Base-by-base conservation (phyloP, 2,797 vertebrate species). In the Gephyroberyx darwinii region DNA sequence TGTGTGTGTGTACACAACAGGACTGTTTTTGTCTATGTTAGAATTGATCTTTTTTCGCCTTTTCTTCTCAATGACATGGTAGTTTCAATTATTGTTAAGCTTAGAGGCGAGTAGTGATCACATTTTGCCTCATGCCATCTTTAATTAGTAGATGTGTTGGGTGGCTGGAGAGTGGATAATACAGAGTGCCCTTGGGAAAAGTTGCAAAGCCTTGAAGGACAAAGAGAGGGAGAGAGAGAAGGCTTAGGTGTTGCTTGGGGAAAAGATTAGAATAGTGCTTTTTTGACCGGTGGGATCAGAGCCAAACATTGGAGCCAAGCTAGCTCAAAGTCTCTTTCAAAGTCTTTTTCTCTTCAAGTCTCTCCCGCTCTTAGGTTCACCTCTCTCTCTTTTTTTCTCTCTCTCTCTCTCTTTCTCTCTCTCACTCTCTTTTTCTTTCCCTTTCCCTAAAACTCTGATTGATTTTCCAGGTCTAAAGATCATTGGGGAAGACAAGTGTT, bases 191-290 rank as follows among this genome's bases (percentile, higher is more conserved):
- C 84, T 90, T 89, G 84, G 83, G 85, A 80, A 83, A 81, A 77
- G 67, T 79, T 84, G 79, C 71, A 80, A 69, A 41, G 71, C 74
- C 84, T 74, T 85, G 75, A 86, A 90, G 85, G 84, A 81, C 78
- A 75, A 65, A 56, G 45, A 35, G 17, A 45, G 41, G 47, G 35
- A 39, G 50, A 50, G 53, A 47, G 45, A n/a, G 57, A 22, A 26
- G 66, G 80, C 57, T 80, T 69, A 74, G 85, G 80, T 87, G 69
- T 82, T 84, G 74, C 72, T 82, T 13, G 8, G 59, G 60, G 74
- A 84, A 86, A 75, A 84, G 78, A 90, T 87, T 84, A 84, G 56
- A 82, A 75, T 79, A 68, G 73, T 65, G 51, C 59, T 81, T 77
- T 82, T 75, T 78, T 86, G 66, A 81, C 78, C 51, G 2, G 13